phyloP scores from a whole-genome alignment of 2,888 invertebrate genomes.

The Camponotus fellah region DNA sequence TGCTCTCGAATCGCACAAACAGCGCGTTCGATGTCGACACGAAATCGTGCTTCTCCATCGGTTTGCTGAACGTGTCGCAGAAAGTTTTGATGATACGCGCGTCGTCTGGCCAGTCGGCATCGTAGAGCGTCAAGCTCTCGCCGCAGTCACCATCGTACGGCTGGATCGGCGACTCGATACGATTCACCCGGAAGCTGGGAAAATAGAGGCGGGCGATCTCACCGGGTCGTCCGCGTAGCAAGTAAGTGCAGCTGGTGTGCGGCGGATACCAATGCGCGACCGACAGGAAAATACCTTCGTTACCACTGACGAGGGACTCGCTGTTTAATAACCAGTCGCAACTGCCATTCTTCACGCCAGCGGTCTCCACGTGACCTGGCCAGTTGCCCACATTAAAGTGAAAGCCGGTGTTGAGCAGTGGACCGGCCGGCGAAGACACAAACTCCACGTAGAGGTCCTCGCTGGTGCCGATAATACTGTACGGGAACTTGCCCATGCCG shows the following conservation, averaged over 20 bases:
- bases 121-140: slow-evolving; percentile 96
- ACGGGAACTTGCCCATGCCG: slow-evolving; percentile 97
- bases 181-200: slow-evolving; percentile 95
- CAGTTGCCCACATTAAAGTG: slow-evolving; percentile 98
- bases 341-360: slow-evolving; percentile 94
- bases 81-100: slow-evolving; percentile 97
- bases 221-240: slow-evolving; percentile 94
- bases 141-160: slow-evolving; percentile 96
- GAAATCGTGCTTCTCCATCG: slow-evolving; percentile 97
- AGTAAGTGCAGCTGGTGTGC: slow-evolving; percentile 96
- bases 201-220: slow-evolving; percentile 96
- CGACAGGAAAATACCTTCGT: slow-evolving; percentile 96
- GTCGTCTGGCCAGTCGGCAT: slow-evolving; percentile 95
- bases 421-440: slow-evolving; percentile 95
- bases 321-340: slow-evolving; percentile 96
- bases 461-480: slow-evolving; percentile 97
- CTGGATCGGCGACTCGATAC: slow-evolving; percentile 95
- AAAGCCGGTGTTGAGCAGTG: slow-evolving; percentile 96
- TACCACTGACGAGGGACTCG: slow-evolving; percentile 92
- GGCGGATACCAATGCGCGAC: slow-evolving; percentile 98
- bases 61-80: slow-evolving; percentile 97
- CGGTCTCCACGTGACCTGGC: slow-evolving; percentile 97
- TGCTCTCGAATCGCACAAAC: slow-evolving; percentile 96
- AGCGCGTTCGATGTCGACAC: slow-evolving; percentile 95
- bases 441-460: slow-evolving; percentile 96